Evolutionary conservation across 2,113 vertebrate genomes (phyloP), one percentile per base, ranked within the genome.

Genomic region (Cacatua alba): DNA sequence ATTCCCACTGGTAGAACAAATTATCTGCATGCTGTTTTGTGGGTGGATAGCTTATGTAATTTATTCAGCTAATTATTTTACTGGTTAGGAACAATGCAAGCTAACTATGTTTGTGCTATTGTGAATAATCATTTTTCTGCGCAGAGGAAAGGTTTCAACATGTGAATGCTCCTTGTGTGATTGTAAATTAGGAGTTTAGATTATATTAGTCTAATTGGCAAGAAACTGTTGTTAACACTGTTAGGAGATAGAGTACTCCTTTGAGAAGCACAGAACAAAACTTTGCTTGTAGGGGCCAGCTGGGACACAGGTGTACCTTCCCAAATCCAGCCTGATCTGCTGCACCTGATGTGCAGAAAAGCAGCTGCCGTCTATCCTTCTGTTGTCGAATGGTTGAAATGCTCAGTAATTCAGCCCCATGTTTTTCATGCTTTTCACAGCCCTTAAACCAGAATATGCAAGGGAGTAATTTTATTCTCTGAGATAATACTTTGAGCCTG

Each of bases 1-100:
- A 99, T 97, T 99, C 99, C 7, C 99, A 99, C 98, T 99, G 99
- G 99, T 99, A 98, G 95, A 90, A 84, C 33, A 80, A 69, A 83
- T 92, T 82, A 52, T 67, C 67, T 81, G 74, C 44, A 59, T 92
- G 82, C 89, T 78, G 77, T 74, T 84, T 84, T 68, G 46, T 6
- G 95, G 95, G 48, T 74, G 92, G 53, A 84, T 83, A 74, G 80
- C n/a, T 82, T 69, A 71, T 60, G 35, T 79, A 29, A 67, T 94
- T 95, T 95, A 82, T 94, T 92, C 92, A 90, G 84, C 90, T 92
- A 74, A 97, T 95, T 70, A 80, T 88, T 88, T 95, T 92, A 41
- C 87, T 28, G 1, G 90, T 91, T 87, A 74, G 94, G 91, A 92
- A 72, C 94, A 90, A 87, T 88, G 24, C 86, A 82, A 16, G 16